These are phyloP conservation scores for Epizoanthus illoricatus DNA, from an alignment of 92 coral and sea anemone genomes.

Conservation along the genomic window DNA sequence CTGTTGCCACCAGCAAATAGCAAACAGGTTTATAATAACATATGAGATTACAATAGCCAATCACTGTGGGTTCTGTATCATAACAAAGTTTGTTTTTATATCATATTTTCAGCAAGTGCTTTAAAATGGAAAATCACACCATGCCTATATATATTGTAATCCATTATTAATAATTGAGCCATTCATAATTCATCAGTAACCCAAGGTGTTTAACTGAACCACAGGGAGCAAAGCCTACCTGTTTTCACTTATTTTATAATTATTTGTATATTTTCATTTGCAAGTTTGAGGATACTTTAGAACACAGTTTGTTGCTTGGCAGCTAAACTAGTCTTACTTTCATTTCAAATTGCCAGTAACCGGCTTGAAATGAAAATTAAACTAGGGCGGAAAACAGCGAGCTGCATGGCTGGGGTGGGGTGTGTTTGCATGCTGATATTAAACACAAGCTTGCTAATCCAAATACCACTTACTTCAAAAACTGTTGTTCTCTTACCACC, in stretches of 20 bases:
- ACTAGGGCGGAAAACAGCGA: not conserved
- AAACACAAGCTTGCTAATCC: not conserved
- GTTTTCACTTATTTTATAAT: not conserved
- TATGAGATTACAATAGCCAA: constrained; percentile 7
- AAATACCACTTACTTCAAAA: constrained; percentile 1
- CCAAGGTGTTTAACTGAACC: constrained; percentile 1
- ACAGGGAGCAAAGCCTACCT: not conserved
- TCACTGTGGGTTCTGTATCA: not conserved
- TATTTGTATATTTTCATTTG: not conserved
- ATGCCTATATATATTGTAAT: constrained; percentile 31
- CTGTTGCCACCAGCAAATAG: constrained; percentile 22
- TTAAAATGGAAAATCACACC: constrained; percentile 29
- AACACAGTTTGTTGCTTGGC: not conserved
- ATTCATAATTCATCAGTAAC: constrained; percentile 12
- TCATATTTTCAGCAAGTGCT: constrained; percentile 19
- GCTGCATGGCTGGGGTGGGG: constrained; percentile 2
- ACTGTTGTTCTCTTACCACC: not conserved
- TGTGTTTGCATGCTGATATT: constrained; percentile 7
- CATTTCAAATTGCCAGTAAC: not conserved
- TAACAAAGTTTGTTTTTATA: not conserved
- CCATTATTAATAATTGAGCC: constrained; percentile 24
- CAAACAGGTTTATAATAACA: not conserved
- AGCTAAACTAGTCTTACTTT: not conserved
- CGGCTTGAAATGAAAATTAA: not conserved
- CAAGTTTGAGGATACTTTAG: not conserved